Base-by-base conservation (phyloP, 2,113 vertebrate genomes). In the Epinephelus cyanopodus region DNA sequence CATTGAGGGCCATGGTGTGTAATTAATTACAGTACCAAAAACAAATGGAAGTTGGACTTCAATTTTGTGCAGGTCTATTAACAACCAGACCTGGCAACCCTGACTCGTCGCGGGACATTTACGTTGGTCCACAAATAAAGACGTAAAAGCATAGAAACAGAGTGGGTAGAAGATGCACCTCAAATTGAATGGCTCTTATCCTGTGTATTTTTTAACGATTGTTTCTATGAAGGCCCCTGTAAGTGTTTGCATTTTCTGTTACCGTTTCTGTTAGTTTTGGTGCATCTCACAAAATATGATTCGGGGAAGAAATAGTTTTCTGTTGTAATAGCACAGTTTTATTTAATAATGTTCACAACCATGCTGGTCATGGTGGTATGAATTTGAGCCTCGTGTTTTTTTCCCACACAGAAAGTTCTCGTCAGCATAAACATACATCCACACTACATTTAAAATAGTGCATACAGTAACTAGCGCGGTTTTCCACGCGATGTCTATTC, bases 1-100 rank as follows among this genome's bases (percentile, higher is more conserved):
- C 39, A 56, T 39, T 23, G n/a, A 4, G 2, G 15, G 17, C n/a
- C n/a, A 47, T 42, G n/a, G 5, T 17, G 19, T 56, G 52, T 52
- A 3, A 17, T 33, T 33, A 13, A 21, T 19, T 29, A 6, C 2
- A 50, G 11, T 6, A 19, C 10, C 10, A 29, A 29, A 68, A 33
- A 17, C 0, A 21, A 33, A 14, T 33, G 17, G 25, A 19, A 14
- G 3, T 52, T 25, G 54, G 14, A 10, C 23, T 70, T 1, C 0
- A 21, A 27, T 7, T 68, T 53, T 50, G 23, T 39, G 18, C 23
- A 48, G 39, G 14, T 66, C 3, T 27, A 47, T 70, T 65, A 11
- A 14, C 12, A 77, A 12, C 27, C n/a, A 10, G 42, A 89, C 50
- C 74, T 91, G 90, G 87, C 83, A 91, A 84, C 90, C 60, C 39